These are phyloP conservation scores for Tympanoctomys barrerae DNA, from an alignment of 2,797 vertebrate genomes.

Conservation along the genomic window DNA sequence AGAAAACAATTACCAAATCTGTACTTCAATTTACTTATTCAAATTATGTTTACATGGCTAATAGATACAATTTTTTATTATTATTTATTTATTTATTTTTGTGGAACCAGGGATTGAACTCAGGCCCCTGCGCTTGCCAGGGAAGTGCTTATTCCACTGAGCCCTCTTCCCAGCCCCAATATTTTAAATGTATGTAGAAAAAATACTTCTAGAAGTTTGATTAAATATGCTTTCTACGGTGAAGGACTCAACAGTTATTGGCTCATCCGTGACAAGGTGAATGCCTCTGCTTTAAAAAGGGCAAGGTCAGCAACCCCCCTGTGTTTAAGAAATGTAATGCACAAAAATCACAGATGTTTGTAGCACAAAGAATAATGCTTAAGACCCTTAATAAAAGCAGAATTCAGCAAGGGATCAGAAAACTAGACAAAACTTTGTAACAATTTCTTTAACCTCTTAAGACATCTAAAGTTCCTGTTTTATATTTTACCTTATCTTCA, in stretches of 20 bases:
- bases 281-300: neutral
- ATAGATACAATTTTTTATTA: neutral
- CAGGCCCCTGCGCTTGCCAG: too few relatives aligned
- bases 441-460: neutral
- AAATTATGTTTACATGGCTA: neutral
- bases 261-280: neutral
- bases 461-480: neutral
- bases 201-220: constrained; percentile 1
- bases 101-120: too few relatives aligned
- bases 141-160: too few relatives aligned
- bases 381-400: neutral
- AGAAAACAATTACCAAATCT: neutral
- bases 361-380: neutral
- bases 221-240: constrained; percentile 14
- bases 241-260: neutral
- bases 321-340: neutral
- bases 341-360: neutral
- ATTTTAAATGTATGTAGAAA: neutral
- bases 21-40: constrained; percentile 19
- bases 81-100: too few relatives aligned
- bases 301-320: neutral
- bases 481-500: constrained; percentile 92
- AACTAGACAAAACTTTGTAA: neutral
- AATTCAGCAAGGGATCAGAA: neutral
- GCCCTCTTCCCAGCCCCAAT: neutral